A percentile compares a stretch with the other conserved stretches of the same genome.
Conservation (phyloP, 2,113 vertebrate genomes). For the Microcebus lehilahytsara region DNA sequence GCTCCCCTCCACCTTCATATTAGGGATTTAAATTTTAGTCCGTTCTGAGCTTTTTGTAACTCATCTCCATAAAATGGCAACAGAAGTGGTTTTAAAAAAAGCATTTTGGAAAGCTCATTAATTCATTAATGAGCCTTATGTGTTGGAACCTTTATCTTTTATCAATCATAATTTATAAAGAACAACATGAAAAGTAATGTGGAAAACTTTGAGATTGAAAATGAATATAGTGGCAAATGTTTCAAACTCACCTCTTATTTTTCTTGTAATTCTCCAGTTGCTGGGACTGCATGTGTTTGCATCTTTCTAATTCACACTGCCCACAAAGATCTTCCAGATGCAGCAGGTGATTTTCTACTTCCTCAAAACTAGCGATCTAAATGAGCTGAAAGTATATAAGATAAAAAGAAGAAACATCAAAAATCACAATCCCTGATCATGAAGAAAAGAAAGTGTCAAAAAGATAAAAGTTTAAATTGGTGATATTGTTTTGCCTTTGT, state of each 20-base stretch:
- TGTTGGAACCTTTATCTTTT: not conserved
- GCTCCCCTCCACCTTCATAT: not conserved
- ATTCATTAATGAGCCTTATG: not conserved
- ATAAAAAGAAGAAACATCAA: constrained; percentile 49
- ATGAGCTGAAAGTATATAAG: constrained; percentile 85
- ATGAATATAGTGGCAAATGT: not conserved
- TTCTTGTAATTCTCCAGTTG: constrained; percentile 93
- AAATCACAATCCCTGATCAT: constrained; percentile 3
- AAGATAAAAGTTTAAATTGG: constrained; percentile 6
- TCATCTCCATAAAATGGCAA: not conserved
- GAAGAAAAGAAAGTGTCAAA: not conserved
- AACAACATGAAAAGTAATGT: not conserved
- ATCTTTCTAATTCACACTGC: constrained; percentile 92
- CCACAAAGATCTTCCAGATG: constrained; percentile 93
- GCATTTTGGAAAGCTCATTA: not conserved
- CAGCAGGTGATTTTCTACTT: constrained; percentile 91
- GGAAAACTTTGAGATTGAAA: not conserved
- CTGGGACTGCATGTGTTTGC: constrained; percentile 87
- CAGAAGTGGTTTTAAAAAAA: not conserved
- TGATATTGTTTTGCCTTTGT: not conserved
- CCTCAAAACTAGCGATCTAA: constrained; percentile 94
- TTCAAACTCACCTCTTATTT: constrained; percentile 90
- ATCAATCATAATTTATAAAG: not conserved
- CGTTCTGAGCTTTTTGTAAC: not conserved
- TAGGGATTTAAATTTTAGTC: not conserved